These are phyloP conservation scores for Drosophila kurseongensis DNA, from an alignment of 1,140 invertebrate species.

Conservation along the genomic window DNA sequence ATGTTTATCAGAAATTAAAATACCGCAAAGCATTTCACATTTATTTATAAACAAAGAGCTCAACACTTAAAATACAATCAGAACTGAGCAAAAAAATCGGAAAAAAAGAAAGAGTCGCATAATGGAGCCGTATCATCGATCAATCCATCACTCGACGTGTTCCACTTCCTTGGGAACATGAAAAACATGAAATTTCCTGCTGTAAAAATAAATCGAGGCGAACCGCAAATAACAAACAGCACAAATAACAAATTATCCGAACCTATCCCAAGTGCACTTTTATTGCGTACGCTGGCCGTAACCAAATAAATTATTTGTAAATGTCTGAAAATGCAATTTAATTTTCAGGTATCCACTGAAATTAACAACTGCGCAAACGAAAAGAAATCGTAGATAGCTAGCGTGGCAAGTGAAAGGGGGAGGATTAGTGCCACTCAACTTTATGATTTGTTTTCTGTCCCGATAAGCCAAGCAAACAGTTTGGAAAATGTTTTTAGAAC, in stretches of 20 bases:
- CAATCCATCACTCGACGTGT: constrained; percentile 10
- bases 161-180: constrained; percentile 13
- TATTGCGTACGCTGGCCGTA: constrained; percentile 31
- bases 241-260: constrained; percentile 31
- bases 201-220: constrained; percentile 34
- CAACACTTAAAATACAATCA: constrained; percentile 9
- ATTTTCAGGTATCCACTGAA: constrained; percentile 32
- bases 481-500: neutral
- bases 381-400: neutral
- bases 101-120: constrained; percentile 4
- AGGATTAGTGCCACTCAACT: neutral
- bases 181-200: constrained; percentile 16
- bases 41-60: constrained; percentile 28
- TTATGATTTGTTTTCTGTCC: constrained; percentile 24
- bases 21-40: neutral
- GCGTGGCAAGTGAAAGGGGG: neutral
- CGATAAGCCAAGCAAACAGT: neutral
- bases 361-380: constrained; percentile 9
- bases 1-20: constrained; percentile 36
- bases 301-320: constrained; percentile 36
- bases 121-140: constrained; percentile 16
- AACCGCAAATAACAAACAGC: constrained; percentile 17
- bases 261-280: constrained; percentile 58
- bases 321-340: constrained; percentile 32
- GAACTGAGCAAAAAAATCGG: neutral